Evolutionary conservation across 2,888 invertebrate species (phyloP).

Genomic region (Ecliptopera silaceata): DNA sequence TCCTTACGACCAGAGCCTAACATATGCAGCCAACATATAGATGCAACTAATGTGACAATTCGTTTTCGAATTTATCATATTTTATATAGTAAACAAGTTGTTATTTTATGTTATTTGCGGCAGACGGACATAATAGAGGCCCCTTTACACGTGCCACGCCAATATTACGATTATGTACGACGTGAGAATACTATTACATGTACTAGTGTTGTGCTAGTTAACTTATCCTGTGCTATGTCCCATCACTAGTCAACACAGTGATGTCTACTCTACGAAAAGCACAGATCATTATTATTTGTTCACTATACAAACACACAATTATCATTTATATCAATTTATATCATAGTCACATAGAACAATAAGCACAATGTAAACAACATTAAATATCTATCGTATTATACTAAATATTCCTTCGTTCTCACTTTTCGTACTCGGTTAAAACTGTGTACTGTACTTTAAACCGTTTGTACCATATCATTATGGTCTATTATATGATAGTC

Average conservation of each 20-base stretch:
- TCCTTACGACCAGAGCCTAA: too few species aligned
- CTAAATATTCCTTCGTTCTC: too few species aligned
- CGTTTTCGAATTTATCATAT: neutral
- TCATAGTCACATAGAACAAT: neutral
- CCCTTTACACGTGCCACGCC: constrained; percentile 71
- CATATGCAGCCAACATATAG: too few species aligned
- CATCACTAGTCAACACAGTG: constrained; percentile 25
- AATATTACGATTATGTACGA: constrained; percentile 72
- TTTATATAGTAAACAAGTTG: constrained; percentile 14
- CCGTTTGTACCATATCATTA: too few species aligned
- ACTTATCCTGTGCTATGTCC: constrained; percentile 23
- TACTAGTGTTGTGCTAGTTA: constrained; percentile 41
- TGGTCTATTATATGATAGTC: too few species aligned
- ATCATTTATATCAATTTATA: too few species aligned
- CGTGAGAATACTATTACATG: constrained; percentile 38
- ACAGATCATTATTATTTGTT: neutral
- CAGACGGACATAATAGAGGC: constrained; percentile 74
- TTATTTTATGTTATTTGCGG: constrained; percentile 39
- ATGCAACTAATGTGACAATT: too few species aligned
- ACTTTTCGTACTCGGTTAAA: too few species aligned
- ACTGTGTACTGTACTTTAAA: too few species aligned
- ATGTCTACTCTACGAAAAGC: constrained; percentile 15
- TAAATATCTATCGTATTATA: too few species aligned
- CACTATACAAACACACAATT: neutral
- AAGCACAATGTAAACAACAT: too few species aligned